Base-by-base conservation (phyloP, 2,113 vertebrate genomes). In the Takifugu bimaculatus region DNA sequence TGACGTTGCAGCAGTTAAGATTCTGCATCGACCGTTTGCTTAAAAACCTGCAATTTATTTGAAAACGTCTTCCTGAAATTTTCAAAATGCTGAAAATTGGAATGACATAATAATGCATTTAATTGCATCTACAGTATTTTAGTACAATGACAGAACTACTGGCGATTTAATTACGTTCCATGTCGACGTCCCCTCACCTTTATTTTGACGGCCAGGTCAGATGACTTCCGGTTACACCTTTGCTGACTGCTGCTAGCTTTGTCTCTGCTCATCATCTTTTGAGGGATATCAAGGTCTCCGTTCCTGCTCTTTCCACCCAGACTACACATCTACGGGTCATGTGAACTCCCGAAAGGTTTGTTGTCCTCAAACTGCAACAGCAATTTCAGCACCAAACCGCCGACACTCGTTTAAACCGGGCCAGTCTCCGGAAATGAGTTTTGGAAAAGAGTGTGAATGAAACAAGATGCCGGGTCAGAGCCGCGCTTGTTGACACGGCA, bases 211-310 rank as follows among this genome's bases (percentile, higher is more conserved):
- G 65, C 3, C 1, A 1, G 2, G 5, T 2, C 3, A 2, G 26
- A 10, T 12, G 2, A 28, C 50, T 79, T 85, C 78, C 71, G 28
- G 64, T 51, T 0, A 28, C 9, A 0, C 3, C 13, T 0, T 2
- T 0, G 26, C 13, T 60, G 26, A 5, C 26, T 20, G 15, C 48
- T 4, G 72, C 53, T 26, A 20, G n/a, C 60, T 85, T 82, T 20
- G 67, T 65, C 0, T 57, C 76, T 67, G 91, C 92, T 86, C 88
- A 92, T 87, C 91, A 90, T 85, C 87, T 80, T 76, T 48, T 2
- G 56, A 74, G 85, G 78, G 91, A 91, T 90, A 89, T 92, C 90
- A 92, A 66, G 74, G 72, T 83, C 84, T 88, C 63, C 60, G 48
- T 66, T 68, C 57, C 69, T 68, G 57, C 56, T 63, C 82, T 69